These are phyloP conservation scores for Chiloscyllium punctatum DNA, from an alignment of 2,797 vertebrate genomes.

Conservation along the genomic window DNA sequence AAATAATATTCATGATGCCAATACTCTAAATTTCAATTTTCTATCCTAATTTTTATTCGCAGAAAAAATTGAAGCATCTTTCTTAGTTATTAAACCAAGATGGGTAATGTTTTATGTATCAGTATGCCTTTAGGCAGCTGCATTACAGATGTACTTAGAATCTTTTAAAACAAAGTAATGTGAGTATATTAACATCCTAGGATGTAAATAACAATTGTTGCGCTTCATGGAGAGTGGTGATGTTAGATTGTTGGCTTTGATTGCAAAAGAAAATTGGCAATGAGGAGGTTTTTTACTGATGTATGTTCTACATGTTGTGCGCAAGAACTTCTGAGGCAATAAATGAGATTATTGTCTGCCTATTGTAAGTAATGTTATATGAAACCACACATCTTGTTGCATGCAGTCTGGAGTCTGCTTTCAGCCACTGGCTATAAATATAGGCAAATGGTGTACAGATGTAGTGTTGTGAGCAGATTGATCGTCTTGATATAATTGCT, in stretches of 20 bases:
- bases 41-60: not conserved
- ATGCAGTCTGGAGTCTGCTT: not conserved
- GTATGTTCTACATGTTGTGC: not conserved
- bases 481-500: constrained; percentile 5
- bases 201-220: constrained; percentile 11
- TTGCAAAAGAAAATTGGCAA: not conserved
- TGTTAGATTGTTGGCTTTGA: not conserved
- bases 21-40: not conserved
- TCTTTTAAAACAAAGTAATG: constrained; percentile 16
- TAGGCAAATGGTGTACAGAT: constrained; percentile 17
- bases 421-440: constrained; percentile 12
- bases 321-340: not conserved
- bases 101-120: not conserved
- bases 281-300: not conserved
- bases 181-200: not conserved
- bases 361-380: constrained; percentile 18
- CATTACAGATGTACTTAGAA: not conserved
- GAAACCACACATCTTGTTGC: constrained; percentile 3
- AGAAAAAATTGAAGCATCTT: not conserved
- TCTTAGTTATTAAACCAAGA: not conserved
- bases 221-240: not conserved
- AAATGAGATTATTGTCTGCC: constrained; percentile 30
- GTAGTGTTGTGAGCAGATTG: not conserved
- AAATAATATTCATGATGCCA: not conserved
- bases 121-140: constrained; percentile 27